Base-by-base conservation (phyloP, 2,888 invertebrate species). In the Euphydryas editha region DNA sequence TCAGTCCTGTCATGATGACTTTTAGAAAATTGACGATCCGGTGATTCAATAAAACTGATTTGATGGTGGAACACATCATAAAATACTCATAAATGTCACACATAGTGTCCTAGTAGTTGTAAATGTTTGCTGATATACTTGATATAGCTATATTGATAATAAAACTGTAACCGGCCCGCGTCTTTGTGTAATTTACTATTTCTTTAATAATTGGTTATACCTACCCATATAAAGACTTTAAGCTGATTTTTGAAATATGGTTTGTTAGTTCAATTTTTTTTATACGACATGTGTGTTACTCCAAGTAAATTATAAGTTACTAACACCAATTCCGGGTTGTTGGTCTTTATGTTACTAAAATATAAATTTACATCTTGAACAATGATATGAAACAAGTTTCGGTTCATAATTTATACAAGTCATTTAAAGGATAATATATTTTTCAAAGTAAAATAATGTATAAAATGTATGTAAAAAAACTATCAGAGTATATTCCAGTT, bases 21-120 rank as follows among this genome's bases (percentile, higher is more conserved):
- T 83, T 79, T 83, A 83, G 85, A 81, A 86, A 88, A 88, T 88
- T 90, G 85, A 85, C 83, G 81, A 79, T 81, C 83, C 85, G 86
- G 87, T 88, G 88, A 91, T 90, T 90, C 88, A 85, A 88, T 88
- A 89, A 88, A 88, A 86, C 79, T 80, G 77, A 77, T 85, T 86
- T 88, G 84, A 89, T 85, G 83, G 81, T 73, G 78, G 78, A 76
- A 80, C 83, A 84, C 82, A 85, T 86, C 86, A 87, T 90, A 88
- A 90, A 90, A 87, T 61, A 55, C 58, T 68, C 70, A 62, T 66
- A 68, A 68, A 70, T 37, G 68, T 61, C 62, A 13, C 7, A 57
- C 56, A 55, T 60, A 56, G 60, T 60, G 49, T 44, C 54, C 47
- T 65, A 37, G 62, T 55, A 44, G 59, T 72, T 69, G 69, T 72